A percentile compares a stretch with the other conserved stretches of the same genome.
phyloP scores from a whole-genome alignment of 1,140 invertebrate genomes.

The Solen grandis region DNA sequence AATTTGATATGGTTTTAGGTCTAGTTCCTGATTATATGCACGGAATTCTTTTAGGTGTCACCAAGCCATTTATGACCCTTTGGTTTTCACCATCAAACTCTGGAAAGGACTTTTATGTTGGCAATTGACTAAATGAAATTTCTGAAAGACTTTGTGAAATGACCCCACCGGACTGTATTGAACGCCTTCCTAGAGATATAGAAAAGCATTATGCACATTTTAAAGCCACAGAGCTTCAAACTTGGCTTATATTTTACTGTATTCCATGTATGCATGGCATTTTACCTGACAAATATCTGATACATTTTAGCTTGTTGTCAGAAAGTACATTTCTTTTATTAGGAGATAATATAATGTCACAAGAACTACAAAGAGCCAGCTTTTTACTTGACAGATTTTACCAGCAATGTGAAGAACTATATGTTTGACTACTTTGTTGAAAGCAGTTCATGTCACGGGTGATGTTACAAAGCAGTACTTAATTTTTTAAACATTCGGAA shows the following conservation, averaged over 20 bases:
- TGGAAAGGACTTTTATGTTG: slow-evolving; percentile 10
- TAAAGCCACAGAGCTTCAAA: slow-evolving; percentile 22
- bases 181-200: slow-evolving; percentile 11
- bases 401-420: background rate
- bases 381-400: background rate
- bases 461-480: slow-evolving; percentile 6
- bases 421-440: background rate
- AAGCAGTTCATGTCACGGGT: slow-evolving; percentile 4
- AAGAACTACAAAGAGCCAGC: slow-evolving; percentile 6
- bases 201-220: slow-evolving; percentile 19
- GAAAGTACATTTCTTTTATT: slow-evolving; percentile 15
- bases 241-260: slow-evolving; percentile 11
- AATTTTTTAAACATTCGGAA: background rate
- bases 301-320: slow-evolving; percentile 20
- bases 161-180: background rate
- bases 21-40: slow-evolving; percentile 27
- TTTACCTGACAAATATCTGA: background rate
- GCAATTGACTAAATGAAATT: slow-evolving; percentile 14
- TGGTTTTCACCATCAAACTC: slow-evolving; percentile 17
- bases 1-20: background rate
- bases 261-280: slow-evolving; percentile 27
- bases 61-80: background rate
- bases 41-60: slow-evolving; percentile 16
- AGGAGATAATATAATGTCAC: slow-evolving; percentile 13
- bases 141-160: slow-evolving; percentile 5